Evolutionary conservation across 23 tunicate genomes (phyloP).

Genomic region (Botrylloides violaceus): DNA sequence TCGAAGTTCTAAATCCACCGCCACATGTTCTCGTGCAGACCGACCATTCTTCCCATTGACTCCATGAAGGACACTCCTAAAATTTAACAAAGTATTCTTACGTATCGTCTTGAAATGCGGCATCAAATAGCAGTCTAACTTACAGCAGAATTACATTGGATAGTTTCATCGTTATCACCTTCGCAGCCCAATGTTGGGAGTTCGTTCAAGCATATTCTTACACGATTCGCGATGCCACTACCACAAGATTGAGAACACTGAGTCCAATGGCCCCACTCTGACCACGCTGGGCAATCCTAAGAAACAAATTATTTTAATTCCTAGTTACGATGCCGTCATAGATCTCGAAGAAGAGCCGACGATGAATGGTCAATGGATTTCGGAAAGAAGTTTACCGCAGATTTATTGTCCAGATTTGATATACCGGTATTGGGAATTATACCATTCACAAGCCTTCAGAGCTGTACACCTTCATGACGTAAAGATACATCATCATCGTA

Average conservation of each 20-base stretch:
- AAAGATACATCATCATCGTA: too few relatives aligned
- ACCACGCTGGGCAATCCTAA: conserved; percentile 85
- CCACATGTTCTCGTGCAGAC: conserved; percentile 62
- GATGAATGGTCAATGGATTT: too few relatives aligned
- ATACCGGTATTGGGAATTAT: too few relatives aligned
- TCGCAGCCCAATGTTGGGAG: conserved; percentile 29
- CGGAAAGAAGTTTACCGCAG: too few relatives aligned
- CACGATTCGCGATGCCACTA: conserved; percentile 33
- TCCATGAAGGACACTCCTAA: conserved; percentile 64
- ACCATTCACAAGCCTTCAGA: too few relatives aligned
- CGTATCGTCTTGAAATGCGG: neutral
- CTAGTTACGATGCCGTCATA: too few relatives aligned
- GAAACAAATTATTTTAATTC: too few relatives aligned
- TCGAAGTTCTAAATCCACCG: conserved; percentile 38
- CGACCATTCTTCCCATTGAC: conserved; percentile 36
- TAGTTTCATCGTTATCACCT: conserved; percentile 43
- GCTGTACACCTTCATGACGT: too few relatives aligned
- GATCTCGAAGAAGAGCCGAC: too few relatives aligned
- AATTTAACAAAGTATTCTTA: neutral
- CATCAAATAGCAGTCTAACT: conserved; percentile 7
- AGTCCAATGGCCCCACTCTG: conserved; percentile 58
- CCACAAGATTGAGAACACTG: conserved; percentile 83
- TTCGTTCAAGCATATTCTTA: conserved; percentile 48
- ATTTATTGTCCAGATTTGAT: too few relatives aligned
- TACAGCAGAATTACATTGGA: conserved; percentile 44